Percentiles rank a stretch among this genome's conserved stretches.
phyloP scores from a whole-genome alignment of 2,113 vertebrate species.

The Periophthalmus modestus region DNA sequence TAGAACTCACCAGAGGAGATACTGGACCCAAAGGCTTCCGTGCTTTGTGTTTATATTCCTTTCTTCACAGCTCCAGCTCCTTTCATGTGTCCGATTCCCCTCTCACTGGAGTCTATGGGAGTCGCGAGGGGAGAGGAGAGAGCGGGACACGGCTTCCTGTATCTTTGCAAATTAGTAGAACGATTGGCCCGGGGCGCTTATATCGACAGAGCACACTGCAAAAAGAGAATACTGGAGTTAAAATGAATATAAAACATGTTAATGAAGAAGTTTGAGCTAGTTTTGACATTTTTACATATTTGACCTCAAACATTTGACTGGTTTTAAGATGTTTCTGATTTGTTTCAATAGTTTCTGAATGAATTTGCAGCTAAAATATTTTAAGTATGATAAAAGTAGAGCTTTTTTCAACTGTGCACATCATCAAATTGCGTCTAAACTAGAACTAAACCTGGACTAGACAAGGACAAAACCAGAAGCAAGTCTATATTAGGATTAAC shows the following conservation, averaged over 20 bases:
- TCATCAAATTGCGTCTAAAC: no score
- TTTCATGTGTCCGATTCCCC: conserved; percentile 26
- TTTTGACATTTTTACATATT: background rate
- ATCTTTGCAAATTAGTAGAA: conserved; percentile 64
- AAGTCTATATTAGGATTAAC: background rate
- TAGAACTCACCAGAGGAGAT: conserved; percentile 44
- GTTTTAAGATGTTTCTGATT: background rate
- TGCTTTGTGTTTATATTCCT: conserved; percentile 18
- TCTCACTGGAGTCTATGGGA: conserved; percentile 35
- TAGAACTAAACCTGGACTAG: background rate
- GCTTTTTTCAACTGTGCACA: no score
- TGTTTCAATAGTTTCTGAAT: no score
- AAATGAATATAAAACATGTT: background rate
- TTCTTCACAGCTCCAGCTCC: conserved; percentile 14
- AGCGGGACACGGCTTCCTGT: conserved; percentile 65
- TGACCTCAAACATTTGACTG: background rate
- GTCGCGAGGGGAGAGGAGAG: conserved; percentile 31
- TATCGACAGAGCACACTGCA: conserved; percentile 10
- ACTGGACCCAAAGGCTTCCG: conserved; percentile 18
- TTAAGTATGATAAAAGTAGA: no score
- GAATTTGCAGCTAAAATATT: no score
- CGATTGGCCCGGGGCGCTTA: conserved; percentile 16
- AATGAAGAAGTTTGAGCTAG: background rate
- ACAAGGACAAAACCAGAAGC: no score
- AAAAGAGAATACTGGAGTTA: background rate